Evolutionary conservation across 2,888 invertebrate genomes (phyloP), one percentile per base, ranked within the genome.

Genomic region (Daptonema setosum): DNA sequence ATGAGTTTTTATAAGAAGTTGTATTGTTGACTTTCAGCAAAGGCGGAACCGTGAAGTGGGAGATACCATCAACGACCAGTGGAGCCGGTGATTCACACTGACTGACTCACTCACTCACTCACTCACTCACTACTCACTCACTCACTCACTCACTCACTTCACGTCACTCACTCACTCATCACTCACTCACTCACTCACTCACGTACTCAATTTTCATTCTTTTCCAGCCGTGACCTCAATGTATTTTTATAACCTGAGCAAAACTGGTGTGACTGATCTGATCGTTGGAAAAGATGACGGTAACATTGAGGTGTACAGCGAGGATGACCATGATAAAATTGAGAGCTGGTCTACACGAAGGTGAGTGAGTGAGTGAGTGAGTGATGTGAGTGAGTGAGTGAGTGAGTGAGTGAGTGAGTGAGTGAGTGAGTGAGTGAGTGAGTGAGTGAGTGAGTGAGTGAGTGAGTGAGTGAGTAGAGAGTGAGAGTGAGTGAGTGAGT

Each of bases 231-330:
- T 82, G 41, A 78, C 79, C n/a, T 79, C 79, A 57, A 72, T 85
- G 50, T 80, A 81, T 63, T 80, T 79, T 61, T 81, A 79, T 65
- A 81, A 82, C 67, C 74, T 85, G 61, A 80, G 80, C 53, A 78
- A 77, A 24, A 81, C 80, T 67, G 81, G 81, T 26, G 76, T 82
- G 58, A 77, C 79, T 61, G 81, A 87, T 59, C 77, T 88, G 55
- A 73, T 83, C 25, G 80, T 90, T 62, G 91, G 88, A 2, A 80
- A 87, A 48, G 81, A 83, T 62, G 88, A 91, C 74, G 93, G 93
- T 14, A 79, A 80, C 43, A 78, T 93, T 55, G 86, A 90, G 62
- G 78, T 88, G 17, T 81, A 84, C 65, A 71, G 74, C 35, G 73
- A 75, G 61, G 75, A 74, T 57, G 71, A 76, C 41, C 73, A 63